Evolutionary conservation across 1,140 invertebrate species (phyloP), one percentile per base, ranked within the genome.

Genomic region (Parapsyche elsis): DNA sequence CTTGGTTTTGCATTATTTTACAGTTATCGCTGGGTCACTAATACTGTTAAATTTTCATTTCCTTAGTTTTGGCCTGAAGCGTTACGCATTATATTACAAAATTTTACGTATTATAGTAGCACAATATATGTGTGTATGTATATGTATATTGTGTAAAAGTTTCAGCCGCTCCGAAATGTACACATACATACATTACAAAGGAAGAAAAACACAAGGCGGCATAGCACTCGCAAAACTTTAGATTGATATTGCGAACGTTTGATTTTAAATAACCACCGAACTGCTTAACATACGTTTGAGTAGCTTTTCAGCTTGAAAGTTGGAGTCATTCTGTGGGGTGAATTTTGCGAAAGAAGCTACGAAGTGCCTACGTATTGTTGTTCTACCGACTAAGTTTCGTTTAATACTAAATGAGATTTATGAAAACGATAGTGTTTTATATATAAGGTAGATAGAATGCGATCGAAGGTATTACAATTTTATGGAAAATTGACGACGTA

Each of bases 211-310:
- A 61, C 21, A 21, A 21, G 49, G 12, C 49, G 10, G 49, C n/a
- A n/a, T n/a, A n/a, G n/a, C 16, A 5, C 12, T 12, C 59, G 30
- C 19, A 10, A 26, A 67, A 67, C 64, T 67, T 67, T 67, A 26
- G 64, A 67, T 67, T 67, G 64, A 19, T 24, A 61, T 24, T 24
- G 59, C 59, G 49, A 53, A 12, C 49, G 24, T 67, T 67, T 67
- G 64, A 67, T 67, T 67, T 61, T 67, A 19, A 67, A 26, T 26
- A 26, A 9, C 64, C 5, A 2, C 10, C 23, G 64, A 67, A 23
- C 24, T 67, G 16, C 12, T 53, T 53, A 53, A 53, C 49, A 53
- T 53, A 53, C 49, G 49, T 16, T 53, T 53, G 16, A 53, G 49
- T 53, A 2, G 10, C 16, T 53, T 53, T 53, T 16, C 49, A 53